Percentiles rank a stretch among this genome's conserved stretches.
Evolutionary conservation across 2,113 vertebrate species (phyloP).

Genomic region (Rhinolophus sinicus): DNA sequence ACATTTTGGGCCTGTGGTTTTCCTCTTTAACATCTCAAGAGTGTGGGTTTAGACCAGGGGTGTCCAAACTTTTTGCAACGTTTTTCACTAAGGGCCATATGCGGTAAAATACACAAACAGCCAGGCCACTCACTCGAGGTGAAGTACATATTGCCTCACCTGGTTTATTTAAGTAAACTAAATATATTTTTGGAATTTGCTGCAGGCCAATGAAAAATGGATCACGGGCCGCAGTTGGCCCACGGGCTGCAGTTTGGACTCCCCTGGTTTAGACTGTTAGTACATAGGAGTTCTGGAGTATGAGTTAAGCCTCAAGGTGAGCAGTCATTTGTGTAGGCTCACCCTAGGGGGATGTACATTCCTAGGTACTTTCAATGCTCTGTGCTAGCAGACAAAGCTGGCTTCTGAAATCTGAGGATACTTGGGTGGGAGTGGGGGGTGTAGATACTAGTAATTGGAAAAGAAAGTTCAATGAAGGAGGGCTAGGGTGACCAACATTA

Average conservation of each 20-base stretch:
- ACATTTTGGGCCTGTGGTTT: not conserved
- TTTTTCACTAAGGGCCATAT: no score
- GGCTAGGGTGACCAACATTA: rapidly evolving
- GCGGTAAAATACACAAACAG: no score
- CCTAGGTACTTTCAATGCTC: not conserved
- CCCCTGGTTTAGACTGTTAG: not conserved
- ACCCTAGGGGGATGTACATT: not conserved
- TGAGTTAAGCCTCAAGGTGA: not conserved
- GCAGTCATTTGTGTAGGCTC: not conserved
- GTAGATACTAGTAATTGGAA: not conserved
- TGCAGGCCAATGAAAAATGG: no score
- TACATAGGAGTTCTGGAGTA: not conserved
- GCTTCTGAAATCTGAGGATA: not conserved
- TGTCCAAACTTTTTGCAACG: no score
- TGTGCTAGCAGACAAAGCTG: not conserved
- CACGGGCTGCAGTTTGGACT: no score
- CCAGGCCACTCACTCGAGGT: no score
- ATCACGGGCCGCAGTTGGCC: no score
- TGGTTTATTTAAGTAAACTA: no score
- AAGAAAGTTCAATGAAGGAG: not conserved
- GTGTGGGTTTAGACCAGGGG: not conserved
- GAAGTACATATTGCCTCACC: no score
- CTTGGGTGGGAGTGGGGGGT: rapidly evolving
- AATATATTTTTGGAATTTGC: no score
- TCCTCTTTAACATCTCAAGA: not conserved